phyloP scores from a whole-genome alignment of 37 sponge, comb jelly and placozoan species.

The Chondrilla cf. caribensis region DNA sequence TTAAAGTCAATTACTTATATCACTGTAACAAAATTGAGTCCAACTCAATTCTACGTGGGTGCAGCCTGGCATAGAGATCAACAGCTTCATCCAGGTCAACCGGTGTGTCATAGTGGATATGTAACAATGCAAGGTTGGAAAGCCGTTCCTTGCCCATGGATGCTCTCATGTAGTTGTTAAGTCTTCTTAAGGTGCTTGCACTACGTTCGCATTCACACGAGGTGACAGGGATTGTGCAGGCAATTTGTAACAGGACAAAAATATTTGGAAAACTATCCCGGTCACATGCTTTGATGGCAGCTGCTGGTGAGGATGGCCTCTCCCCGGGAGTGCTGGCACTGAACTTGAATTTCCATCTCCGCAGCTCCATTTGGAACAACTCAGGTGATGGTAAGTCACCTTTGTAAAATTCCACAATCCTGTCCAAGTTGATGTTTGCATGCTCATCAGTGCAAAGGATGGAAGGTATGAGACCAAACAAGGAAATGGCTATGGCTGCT shows the following conservation, averaged over 20 bases:
- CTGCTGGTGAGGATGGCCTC: constrained; percentile 33
- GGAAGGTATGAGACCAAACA: constrained; percentile 23
- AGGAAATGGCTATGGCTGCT: constrained; percentile 15
- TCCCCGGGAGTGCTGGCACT: neutral
- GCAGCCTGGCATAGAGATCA: neutral
- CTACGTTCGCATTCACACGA: constrained; percentile 51
- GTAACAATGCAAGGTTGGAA: neutral
- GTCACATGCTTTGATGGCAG: constrained; percentile 31
- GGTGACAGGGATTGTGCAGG: constrained; percentile 46
- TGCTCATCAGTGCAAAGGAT: neutral
- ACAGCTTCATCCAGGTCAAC: neutral
- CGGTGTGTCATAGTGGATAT: neutral
- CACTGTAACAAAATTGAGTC: too few relatives aligned
- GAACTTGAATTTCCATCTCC: constrained; percentile 33
- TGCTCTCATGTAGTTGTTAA: constrained; percentile 44
- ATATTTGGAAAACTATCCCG: constrained; percentile 17
- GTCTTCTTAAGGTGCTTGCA: constrained; percentile 37
- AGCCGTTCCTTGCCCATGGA: constrained; percentile 23
- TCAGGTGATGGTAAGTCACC: constrained; percentile 47
- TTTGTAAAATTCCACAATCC: neutral
- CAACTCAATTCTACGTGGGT: neutral
- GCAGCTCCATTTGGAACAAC: constrained; percentile 13
- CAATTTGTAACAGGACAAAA: constrained; percentile 27
- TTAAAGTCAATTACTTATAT: too few relatives aligned
- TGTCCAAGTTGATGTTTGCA: neutral